These are phyloP conservation scores for Gerris buenoi DNA, from an alignment of 1,140 invertebrate species.

Conservation along the genomic window DNA sequence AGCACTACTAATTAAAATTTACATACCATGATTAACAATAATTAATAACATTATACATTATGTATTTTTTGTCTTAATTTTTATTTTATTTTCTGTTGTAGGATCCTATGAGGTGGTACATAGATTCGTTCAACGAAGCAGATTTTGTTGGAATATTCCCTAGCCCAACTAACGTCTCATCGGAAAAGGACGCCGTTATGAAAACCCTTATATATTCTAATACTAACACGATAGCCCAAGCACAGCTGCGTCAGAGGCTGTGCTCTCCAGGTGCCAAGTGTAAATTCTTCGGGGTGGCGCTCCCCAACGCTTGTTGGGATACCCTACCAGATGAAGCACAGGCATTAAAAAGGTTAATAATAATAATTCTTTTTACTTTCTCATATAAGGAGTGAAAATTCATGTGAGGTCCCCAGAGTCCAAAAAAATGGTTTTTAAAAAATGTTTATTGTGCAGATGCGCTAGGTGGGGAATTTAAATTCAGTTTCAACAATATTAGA, in stretches of 20 bases:
- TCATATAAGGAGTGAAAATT: no score
- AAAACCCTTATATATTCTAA: constrained; percentile 10
- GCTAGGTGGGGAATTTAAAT: no score
- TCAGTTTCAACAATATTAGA: no score
- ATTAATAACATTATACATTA: no score
- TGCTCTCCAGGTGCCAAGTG: constrained; percentile 10
- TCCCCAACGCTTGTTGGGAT: constrained; percentile 14
- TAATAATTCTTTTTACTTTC: no score
- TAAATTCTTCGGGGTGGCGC: constrained; percentile 13
- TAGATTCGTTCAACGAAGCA: constrained; percentile 13
- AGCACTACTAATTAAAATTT: no score
- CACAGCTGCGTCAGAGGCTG: constrained; percentile 8
- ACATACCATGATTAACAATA: no score
- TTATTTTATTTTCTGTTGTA: background rate
- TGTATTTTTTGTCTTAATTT: no score
- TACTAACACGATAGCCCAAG: constrained; percentile 11
- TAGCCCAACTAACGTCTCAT: constrained; percentile 2
- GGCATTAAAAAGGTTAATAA: constrained; percentile 15
- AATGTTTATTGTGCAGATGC: no score
- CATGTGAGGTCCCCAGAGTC: no score
- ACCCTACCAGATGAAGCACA: constrained; percentile 12
- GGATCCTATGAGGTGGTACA: constrained; percentile 16
- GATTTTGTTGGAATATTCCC: constrained; percentile 18
- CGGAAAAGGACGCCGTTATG: constrained; percentile 4
- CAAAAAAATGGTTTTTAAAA: no score